Conservation (phyloP, 2,888 invertebrate species). For the Melipona beecheii region DNA sequence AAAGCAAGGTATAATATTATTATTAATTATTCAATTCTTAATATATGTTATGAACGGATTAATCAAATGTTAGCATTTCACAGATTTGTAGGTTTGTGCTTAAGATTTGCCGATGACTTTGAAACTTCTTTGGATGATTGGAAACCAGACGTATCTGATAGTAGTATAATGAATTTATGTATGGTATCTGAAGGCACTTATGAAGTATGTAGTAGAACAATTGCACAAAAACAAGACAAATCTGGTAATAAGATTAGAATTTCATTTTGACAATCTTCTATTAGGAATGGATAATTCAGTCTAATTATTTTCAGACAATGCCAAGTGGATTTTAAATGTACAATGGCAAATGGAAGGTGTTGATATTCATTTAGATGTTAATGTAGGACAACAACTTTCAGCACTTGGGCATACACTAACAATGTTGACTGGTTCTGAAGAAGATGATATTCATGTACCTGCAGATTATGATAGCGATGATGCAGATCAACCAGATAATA, state of each 20-base stretch:
- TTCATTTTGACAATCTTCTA: neutral
- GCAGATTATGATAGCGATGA: conserved; percentile 92
- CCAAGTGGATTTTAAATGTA: conserved; percentile 99
- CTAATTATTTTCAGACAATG: conserved; percentile 88
- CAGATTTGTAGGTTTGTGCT: conserved; percentile 94
- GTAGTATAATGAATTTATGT: conserved; percentile 94
- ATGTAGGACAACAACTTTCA: conserved; percentile 97
- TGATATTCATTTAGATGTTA: conserved; percentile 97
- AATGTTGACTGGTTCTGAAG: conserved; percentile 95
- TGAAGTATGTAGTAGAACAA: conserved; percentile 97
- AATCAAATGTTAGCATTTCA: conserved; percentile 10
- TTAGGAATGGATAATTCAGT: conserved; percentile 19
- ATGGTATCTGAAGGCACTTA: conserved; percentile 99
- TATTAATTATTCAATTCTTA: neutral
- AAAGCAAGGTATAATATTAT: conserved; percentile 87
- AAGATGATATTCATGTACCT: conserved; percentile 90
- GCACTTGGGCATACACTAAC: conserved; percentile 97
- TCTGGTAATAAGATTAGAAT: conserved; percentile 85
- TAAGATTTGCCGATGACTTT: conserved; percentile 98
- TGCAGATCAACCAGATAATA: conserved; percentile 88
- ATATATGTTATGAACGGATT: neutral
- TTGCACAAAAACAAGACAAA: conserved; percentile 91
- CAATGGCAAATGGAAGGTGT: conserved; percentile 99
- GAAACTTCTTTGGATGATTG: conserved; percentile 98
- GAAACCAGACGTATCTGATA: conserved; percentile 95